Percentiles rank a stretch among this genome's conserved stretches.
Evolutionary conservation across 2,113 vertebrate genomes (phyloP).

Genomic region (sheep (Ovis aries)): DNA sequence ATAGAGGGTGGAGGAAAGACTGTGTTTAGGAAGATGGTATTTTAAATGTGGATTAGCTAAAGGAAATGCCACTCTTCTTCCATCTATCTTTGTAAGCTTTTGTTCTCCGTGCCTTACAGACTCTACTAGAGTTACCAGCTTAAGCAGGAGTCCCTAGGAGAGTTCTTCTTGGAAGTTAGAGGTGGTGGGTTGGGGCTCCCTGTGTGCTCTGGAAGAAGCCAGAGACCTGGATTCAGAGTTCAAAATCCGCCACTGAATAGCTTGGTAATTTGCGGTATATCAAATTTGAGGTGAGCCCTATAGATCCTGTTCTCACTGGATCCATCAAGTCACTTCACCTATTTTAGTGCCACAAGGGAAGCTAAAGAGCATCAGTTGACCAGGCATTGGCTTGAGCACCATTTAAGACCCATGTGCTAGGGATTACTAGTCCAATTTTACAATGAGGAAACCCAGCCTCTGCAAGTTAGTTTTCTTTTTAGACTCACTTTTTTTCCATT

Average conservation of each 20-base stretch:
- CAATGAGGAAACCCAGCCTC: background rate
- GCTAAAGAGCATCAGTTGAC: background rate
- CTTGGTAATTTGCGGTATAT: background rate
- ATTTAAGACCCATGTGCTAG: background rate
- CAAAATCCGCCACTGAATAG: background rate
- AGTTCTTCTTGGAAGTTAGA: background rate
- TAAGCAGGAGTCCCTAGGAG: background rate
- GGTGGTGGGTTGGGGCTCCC: background rate
- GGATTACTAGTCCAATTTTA: background rate
- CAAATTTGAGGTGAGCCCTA: background rate
- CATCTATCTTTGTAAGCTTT: background rate
- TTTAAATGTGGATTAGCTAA: slow-evolving; percentile 24
- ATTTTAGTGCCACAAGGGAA: background rate
- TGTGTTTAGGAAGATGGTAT: slow-evolving; percentile 32
- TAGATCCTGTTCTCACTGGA: background rate
- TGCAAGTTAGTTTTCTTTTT: background rate
- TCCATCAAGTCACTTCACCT: background rate
- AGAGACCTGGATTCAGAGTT: background rate
- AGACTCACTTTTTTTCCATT: background rate
- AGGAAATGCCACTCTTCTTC: background rate
- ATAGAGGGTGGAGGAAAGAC: slow-evolving; percentile 13
- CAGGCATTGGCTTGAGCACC: background rate
- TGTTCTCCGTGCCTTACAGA: background rate
- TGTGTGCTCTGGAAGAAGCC: background rate
- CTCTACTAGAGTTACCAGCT: background rate